phyloP scores from a whole-genome alignment of 2,113 vertebrate genomes.

The Petrocephalus microphthalmus region DNA sequence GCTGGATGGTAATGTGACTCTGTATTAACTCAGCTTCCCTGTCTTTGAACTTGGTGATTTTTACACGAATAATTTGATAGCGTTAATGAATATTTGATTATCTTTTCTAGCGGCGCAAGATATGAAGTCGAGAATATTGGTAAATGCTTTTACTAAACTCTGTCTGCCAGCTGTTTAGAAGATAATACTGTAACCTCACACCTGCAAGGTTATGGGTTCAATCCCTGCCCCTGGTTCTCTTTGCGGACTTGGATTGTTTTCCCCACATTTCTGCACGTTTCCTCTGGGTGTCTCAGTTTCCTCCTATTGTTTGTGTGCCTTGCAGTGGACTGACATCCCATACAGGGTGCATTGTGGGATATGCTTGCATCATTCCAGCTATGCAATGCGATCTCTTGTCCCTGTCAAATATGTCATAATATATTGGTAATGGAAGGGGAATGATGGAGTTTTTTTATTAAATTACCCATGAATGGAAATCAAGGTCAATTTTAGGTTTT shows the following conservation, averaged over 20 bases:
- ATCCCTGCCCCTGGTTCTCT: neutral
- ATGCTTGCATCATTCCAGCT: neutral
- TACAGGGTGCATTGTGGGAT: neutral
- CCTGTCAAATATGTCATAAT: neutral
- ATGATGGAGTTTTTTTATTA: neutral
- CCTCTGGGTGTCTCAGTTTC: neutral
- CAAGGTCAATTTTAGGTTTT: too few relatives aligned
- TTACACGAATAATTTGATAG: neutral
- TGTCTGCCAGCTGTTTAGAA: neutral
- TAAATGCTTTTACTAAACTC: conserved; percentile 47
- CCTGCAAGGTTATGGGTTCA: neutral
- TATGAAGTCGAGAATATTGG: conserved; percentile 89
- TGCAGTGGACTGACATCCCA: neutral
- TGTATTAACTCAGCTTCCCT: neutral
- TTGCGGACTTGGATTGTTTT: neutral
- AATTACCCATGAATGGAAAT: neutral
- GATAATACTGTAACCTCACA: neutral
- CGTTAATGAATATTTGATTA: neutral
- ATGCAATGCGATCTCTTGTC: neutral
- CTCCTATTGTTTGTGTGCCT: neutral
- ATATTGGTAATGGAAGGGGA: neutral
- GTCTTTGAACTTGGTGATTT: neutral
- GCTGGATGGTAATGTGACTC: conserved; percentile 67
- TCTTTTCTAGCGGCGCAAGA: conserved; percentile 73
- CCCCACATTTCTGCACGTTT: neutral